phyloP scores from a whole-genome alignment of 1,140 invertebrate species.

The Contarinia nasturtii region DNA sequence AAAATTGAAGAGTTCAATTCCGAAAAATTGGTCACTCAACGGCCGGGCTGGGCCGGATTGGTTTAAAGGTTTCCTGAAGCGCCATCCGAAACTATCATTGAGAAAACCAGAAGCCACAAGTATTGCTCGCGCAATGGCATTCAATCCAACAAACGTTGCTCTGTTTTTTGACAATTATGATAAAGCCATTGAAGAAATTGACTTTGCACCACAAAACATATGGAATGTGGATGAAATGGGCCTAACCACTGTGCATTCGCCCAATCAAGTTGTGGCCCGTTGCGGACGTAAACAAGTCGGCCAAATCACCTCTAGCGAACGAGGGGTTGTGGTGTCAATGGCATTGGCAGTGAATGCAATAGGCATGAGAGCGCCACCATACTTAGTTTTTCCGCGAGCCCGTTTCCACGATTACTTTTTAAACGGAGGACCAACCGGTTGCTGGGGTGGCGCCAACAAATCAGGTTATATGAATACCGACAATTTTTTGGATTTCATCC shows the following conservation, averaged over 20 bases:
- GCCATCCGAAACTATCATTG: too few species aligned
- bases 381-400: constrained; percentile 23
- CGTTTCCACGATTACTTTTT: constrained; percentile 17
- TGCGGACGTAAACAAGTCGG: constrained; percentile 26
- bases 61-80: too few species aligned
- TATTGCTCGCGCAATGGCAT: too few species aligned
- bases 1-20: too few species aligned
- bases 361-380: constrained; percentile 21
- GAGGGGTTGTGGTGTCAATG: constrained; percentile 25
- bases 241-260: constrained; percentile 24
- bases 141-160: too few species aligned
- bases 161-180: too few species aligned
- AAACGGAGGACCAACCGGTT: constrained; percentile 15
- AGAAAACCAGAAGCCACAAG: too few species aligned
- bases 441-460: constrained; percentile 12
- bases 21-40: too few species aligned
- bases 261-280: constrained; percentile 13
- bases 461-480: constrained; percentile 21
- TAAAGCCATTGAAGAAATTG: too few species aligned
- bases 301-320: constrained; percentile 22
- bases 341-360: constrained; percentile 17
- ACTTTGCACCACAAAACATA: too few species aligned
- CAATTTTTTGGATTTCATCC: constrained; percentile 14
- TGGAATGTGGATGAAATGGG: constrained; percentile 26
- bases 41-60: too few species aligned